Conservation (phyloP, 2,888 invertebrate species). For the Lasiommata megera region DNA sequence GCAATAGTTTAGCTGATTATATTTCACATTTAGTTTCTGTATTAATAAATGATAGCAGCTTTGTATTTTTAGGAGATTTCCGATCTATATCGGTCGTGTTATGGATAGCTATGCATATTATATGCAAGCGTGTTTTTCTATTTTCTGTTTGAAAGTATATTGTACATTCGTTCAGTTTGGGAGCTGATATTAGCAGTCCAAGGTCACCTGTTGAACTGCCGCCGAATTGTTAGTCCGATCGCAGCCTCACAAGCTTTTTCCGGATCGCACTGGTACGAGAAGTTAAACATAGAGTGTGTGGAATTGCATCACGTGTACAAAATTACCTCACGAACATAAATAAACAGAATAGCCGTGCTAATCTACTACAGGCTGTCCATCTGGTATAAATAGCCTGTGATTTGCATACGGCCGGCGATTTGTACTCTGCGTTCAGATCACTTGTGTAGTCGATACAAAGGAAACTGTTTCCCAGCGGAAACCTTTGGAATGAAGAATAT, state of each 20-base stretch:
- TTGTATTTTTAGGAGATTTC: no score
- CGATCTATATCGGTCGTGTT: no score
- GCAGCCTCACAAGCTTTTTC: background rate
- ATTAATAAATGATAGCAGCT: no score
- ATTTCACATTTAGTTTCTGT: no score
- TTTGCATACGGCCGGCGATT: constrained; percentile 9
- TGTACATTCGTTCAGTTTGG: background rate
- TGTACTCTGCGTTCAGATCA: background rate
- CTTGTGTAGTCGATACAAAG: background rate
- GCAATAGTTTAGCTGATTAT: no score
- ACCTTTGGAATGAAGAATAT: no score
- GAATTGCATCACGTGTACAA: constrained; percentile 9
- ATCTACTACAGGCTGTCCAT: constrained; percentile 9
- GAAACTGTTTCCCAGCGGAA: background rate
- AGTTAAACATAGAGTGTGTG: constrained; percentile 5
- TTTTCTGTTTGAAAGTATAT: no score
- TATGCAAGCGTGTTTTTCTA: no score
- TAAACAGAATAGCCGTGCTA: constrained; percentile 7
- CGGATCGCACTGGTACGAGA: background rate
- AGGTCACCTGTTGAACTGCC: background rate
- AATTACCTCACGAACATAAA: constrained; percentile 16
- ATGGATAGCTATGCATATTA: no score
- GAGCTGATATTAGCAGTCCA: background rate
- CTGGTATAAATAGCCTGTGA: constrained; percentile 13
- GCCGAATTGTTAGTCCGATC: background rate